Percentiles rank a stretch among this genome's conserved stretches.
These are phyloP conservation scores for Lampropteryx suffumata DNA, from an alignment of 2,888 invertebrate species.

Conservation along the genomic window DNA sequence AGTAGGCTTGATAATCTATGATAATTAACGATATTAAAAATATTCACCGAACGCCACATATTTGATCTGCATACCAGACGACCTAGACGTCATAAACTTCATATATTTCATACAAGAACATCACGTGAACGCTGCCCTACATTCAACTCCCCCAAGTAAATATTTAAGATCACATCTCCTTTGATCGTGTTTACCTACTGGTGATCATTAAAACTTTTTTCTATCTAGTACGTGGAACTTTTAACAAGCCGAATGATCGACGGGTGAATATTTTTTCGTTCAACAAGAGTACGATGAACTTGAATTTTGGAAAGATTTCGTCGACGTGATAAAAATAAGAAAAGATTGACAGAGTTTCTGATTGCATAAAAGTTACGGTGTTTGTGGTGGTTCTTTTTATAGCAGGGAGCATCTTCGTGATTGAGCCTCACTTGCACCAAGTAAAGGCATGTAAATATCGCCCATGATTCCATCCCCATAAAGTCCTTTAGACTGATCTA, in stretches of 20 bases:
- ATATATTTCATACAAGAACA: slow-evolving; percentile 1
- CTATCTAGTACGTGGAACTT: slow-evolving; percentile 47
- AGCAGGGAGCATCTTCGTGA: too few relatives aligned
- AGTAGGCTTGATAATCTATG: too few relatives aligned
- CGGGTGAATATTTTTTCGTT: slow-evolving; percentile 36
- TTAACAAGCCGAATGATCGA: slow-evolving; percentile 61
- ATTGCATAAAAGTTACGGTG: slow-evolving; percentile 13
- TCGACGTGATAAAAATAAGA: slow-evolving; percentile 12
- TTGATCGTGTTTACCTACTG: slow-evolving; percentile 46
- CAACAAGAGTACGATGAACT: slow-evolving; percentile 31
- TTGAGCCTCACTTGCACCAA: too few relatives aligned
- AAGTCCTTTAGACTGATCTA: slow-evolving; percentile 13
- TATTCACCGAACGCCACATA: too few relatives aligned
- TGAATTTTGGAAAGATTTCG: slow-evolving; percentile 16
- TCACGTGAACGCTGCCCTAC: background rate
- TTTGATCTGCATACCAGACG: too few relatives aligned
- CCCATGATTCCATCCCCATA: background rate
- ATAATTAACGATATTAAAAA: too few relatives aligned
- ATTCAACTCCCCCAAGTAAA: slow-evolving; percentile 17
- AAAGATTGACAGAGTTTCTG: slow-evolving; percentile 18
- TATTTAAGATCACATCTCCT: slow-evolving; percentile 31
- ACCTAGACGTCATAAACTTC: too few relatives aligned
- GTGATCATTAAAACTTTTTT: slow-evolving; percentile 57
- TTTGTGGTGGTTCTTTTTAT: background rate
- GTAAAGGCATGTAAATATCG: too few relatives aligned